phyloP scores from a whole-genome alignment of 2,113 vertebrate species.

The Cepphus grylle region DNA sequence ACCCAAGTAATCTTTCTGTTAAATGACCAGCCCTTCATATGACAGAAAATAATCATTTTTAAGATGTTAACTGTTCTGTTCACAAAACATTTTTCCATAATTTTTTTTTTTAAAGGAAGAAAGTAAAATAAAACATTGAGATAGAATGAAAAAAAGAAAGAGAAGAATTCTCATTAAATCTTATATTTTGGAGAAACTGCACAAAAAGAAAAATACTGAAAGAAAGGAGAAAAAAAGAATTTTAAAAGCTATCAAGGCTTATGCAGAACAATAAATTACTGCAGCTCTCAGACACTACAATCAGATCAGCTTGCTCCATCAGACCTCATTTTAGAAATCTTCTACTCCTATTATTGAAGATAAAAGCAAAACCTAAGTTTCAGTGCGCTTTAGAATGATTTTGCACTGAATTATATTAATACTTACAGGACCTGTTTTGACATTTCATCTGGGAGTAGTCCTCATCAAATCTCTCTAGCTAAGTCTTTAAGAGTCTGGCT shows the following conservation, averaged over 20 bases:
- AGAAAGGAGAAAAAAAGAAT: neutral
- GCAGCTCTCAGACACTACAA: neutral
- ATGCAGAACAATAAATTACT: neutral
- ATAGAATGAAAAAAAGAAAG: neutral
- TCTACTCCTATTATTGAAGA: neutral
- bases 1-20: neutral
- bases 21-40: neutral
- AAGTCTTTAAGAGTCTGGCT: neutral
- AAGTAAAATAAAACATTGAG: neutral
- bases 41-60: neutral
- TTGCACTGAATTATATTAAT: neutral
- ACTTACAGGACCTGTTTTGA: neutral
- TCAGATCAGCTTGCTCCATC: neutral
- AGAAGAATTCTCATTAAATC: neutral
- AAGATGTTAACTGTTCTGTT: neutral
- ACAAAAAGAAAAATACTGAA: neutral
- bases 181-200: neutral
- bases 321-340: neutral
- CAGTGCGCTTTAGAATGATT: neutral
- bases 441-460: neutral
- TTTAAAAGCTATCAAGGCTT: neutral
- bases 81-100: neutral
- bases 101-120: neutral
- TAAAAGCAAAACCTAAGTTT: neutral
- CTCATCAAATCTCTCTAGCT: neutral